Evolutionary conservation across 2,797 vertebrate genomes (phyloP), one percentile per base, ranked within the genome.

Genomic region (Cossypha dichroa): DNA sequence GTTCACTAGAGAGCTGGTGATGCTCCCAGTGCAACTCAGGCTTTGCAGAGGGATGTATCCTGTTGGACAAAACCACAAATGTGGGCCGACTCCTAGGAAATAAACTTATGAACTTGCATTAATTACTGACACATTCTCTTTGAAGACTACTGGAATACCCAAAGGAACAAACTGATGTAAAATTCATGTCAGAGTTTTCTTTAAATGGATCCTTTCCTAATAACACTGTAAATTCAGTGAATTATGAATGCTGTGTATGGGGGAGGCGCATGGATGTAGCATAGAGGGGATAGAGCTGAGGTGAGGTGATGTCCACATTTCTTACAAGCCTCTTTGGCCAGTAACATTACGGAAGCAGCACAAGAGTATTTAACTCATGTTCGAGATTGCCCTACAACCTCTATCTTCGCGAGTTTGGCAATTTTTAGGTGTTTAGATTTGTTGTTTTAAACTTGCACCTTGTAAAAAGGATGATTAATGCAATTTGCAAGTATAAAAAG

Each of bases 101-200:
- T 82, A 79, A 85, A 73, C 10, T 13, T 88, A 62, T 29, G 69
- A 96, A 92, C 90, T 69, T 90, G 84, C 73, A 79, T 94, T 96
- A 94, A 95, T 97, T 96, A 90, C 88, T 69, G 81, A 54, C 28
- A 36, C 48, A 46, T 92, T 93, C 80, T 91, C 94, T 96, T 95
- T 97, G 96, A 96, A 97, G 94, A 92, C 70, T 67, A 2, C 38
- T 85, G 70, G 59, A 90, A 93, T 91, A 56, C 92, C 59, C 94
- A 58, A 26, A 91, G 94, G 92, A 89, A 33, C n/a, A 93, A 93
- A 95, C 74, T 69, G 67, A 95, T 96, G 88, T 69, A 95, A 95
- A 95, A 96, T 94, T 95, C 82, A 93, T 93, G 60, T 45, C 52
- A 31, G 46, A 23, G 22, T 96, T 93, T 91, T 90, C 83, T 90